Base-by-base conservation (phyloP, 2,888 invertebrate species). In the Timandra comae region DNA sequence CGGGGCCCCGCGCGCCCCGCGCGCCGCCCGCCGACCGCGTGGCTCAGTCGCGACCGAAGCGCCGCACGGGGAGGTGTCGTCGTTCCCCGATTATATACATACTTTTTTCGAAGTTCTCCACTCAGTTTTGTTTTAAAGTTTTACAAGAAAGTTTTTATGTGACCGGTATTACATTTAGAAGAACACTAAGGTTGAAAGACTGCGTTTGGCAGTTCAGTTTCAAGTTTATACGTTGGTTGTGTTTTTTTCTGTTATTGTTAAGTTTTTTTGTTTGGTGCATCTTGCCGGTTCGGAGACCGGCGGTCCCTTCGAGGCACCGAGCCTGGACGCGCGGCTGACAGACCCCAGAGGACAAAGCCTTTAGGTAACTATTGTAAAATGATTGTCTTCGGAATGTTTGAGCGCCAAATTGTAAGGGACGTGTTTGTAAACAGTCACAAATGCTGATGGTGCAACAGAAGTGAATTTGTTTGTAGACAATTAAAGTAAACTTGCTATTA, bases 261-360 rank as follows among this genome's bases (percentile, higher is more conserved):
- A 81, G 79, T 82, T 84, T 81, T 67, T 84, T 82, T 81, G 81
- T 82, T 82, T 82, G 78, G 85, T 85, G 85, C 80, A 82, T 78
- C 81, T 82, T 75, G 80, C 71, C 80, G 79, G 76, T 72, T 62
- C 72, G 71, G 72, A 80, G 78, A 73, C 72, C 77, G 79, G 63
- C 46, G 75, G 72, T 71, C 70, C 76, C 72, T 66, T 55, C 69
- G 72, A 75, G 76, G 76, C 70, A 66, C 57, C 69, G 64, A 68
- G 74, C 71, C 79, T 80, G 82, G 77, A 73, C 79, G 72, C 74
- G 67, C 68, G 63, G 64, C 64, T 59, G 64, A 64, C 72, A 66
- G 69, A 71, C 67, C 70, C 68, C 65, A 63, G 63, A 73, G 75
- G 70, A 77, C 73, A 77, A 74, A 82, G 85, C 85, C 85, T 79